These are phyloP conservation scores for Callyntrura guangdongensis DNA, from an alignment of 2,888 invertebrate species.

Conservation along the genomic window DNA sequence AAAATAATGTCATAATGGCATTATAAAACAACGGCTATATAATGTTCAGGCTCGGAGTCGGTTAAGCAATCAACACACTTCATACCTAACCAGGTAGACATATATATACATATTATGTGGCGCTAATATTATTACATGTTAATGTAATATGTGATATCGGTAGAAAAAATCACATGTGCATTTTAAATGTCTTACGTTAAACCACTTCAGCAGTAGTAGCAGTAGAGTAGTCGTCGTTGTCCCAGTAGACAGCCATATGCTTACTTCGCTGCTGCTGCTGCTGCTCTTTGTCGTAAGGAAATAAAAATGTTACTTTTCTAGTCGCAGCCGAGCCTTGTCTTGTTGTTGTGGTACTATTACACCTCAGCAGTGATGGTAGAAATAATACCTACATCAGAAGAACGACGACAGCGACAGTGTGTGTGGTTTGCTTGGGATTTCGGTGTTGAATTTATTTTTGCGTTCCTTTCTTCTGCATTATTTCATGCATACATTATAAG, in stretches of 20 bases:
- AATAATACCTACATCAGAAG: neutral
- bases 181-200: slow-evolving; percentile 20
- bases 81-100: neutral
- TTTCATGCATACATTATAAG: neutral
- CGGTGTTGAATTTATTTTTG: neutral
- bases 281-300: neutral
- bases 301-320: no score
- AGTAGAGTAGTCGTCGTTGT: neutral
- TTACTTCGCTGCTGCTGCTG: no score
- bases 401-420: neutral
- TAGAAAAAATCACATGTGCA: slow-evolving; percentile 25
- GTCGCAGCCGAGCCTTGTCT: no score
- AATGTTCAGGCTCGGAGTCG: slow-evolving; percentile 25
- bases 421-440: slow-evolving; percentile 33
- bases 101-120: no score
- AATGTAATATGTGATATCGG: neutral
- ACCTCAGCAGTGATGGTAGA: neutral
- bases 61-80: slow-evolving; percentile 37
- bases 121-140: neutral
- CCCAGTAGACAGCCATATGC: neutral
- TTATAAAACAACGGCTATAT: slow-evolving; percentile 15
- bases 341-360: no score
- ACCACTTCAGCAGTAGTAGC: neutral
- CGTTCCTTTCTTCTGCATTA: neutral
- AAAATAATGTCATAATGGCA: slow-evolving; percentile 36